Conservation (phyloP, 2,113 vertebrate genomes). For the Strix uralensis region DNA sequence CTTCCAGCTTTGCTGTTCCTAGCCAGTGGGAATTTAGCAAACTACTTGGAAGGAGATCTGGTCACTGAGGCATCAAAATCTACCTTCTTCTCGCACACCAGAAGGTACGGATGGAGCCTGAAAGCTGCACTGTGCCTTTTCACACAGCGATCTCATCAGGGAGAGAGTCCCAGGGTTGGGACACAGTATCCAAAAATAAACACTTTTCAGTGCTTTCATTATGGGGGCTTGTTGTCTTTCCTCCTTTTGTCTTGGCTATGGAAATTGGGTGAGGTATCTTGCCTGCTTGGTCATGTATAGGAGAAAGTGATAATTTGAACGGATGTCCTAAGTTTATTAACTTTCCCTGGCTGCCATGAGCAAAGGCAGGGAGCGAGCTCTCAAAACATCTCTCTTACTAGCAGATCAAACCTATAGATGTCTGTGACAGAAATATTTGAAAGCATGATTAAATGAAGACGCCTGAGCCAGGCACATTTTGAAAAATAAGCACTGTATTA, state of each 20-base stretch:
- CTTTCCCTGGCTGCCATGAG: not conserved
- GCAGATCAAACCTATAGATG: not conserved
- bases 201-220: constrained; percentile 30
- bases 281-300: not conserved
- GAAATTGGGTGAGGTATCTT: not conserved
- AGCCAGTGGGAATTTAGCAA: constrained; percentile 81
- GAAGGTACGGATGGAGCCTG: constrained; percentile 64
- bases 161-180: constrained; percentile 66
- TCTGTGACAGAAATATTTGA: constrained; percentile 7
- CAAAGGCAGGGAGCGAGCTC: not conserved
- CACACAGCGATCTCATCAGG: constrained; percentile 76
- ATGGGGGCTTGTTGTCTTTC: not conserved
- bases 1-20: constrained; percentile 77
- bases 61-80: constrained; percentile 88
- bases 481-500: constrained; percentile 6
- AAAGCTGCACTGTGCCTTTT: constrained; percentile 77
- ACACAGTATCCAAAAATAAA: constrained; percentile 65
- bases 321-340: constrained; percentile 22
- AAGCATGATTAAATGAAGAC: not conserved
- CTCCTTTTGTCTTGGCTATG: constrained; percentile 7
- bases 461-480: not conserved
- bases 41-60: constrained; percentile 83
- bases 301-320: constrained; percentile 10
- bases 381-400: not conserved
- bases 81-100: constrained; percentile 80